Evolutionary conservation across 1,140 invertebrate species (phyloP).

Genomic region (Drosophila ercepeae): DNA sequence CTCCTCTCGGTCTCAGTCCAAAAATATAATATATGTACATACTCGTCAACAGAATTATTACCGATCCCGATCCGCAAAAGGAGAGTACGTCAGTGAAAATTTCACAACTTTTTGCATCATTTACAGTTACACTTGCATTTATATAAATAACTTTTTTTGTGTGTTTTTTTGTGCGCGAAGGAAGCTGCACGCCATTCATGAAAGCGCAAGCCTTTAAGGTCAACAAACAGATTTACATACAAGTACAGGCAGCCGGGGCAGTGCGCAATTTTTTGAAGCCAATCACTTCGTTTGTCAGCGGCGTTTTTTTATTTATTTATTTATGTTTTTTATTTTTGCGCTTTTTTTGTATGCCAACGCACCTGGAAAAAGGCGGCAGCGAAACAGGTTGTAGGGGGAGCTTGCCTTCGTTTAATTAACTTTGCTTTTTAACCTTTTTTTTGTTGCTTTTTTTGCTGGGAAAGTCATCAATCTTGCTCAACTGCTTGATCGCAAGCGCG

Average conservation of each 20-base stretch:
- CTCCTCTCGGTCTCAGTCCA: not conserved
- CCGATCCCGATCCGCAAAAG: not conserved
- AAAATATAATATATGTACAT: conserved; percentile 15
- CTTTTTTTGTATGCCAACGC: conserved; percentile 55
- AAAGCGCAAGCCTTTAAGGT: conserved; percentile 40
- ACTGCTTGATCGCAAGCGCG: not conserved
- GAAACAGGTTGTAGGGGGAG: conserved; percentile 15
- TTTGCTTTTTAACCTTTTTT: not conserved
- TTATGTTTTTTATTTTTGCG: conserved; percentile 31
- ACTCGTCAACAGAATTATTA: conserved; percentile 8
- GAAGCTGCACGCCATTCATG: conserved; percentile 45
- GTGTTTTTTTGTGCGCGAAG: conserved; percentile 1
- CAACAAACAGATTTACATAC: conserved; percentile 49
- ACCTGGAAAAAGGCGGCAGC: conserved; percentile 44
- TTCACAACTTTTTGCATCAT: conserved; percentile 41
- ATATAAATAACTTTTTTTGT: not conserved
- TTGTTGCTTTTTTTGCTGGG: not conserved
- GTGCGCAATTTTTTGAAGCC: conserved; percentile 17
- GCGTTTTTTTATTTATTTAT: not conserved
- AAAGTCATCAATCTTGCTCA: conserved; percentile 13
- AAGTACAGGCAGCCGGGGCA: not conserved
- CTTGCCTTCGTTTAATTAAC: conserved; percentile 39
- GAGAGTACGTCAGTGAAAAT: conserved; percentile 28
- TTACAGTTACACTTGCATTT: conserved; percentile 40
- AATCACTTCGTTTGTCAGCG: conserved; percentile 50